phyloP scores from a whole-genome alignment of 1,140 invertebrate genomes.

The Zaprionus gabonicus region DNA sequence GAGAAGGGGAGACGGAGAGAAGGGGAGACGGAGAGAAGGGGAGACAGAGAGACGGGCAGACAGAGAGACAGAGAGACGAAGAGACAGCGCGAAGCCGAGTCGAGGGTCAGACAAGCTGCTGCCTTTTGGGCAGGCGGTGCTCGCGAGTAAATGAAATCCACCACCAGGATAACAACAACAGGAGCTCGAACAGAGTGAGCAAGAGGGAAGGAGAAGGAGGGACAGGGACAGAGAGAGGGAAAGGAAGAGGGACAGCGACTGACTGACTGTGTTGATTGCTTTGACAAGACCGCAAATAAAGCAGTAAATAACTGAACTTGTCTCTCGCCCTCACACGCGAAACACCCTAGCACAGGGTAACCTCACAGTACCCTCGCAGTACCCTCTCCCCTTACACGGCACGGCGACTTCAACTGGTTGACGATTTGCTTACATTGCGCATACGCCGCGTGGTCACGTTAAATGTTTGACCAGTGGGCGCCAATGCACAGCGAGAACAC shows the following conservation, averaged over 20 bases:
- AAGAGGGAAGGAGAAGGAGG: neutral
- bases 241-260: neutral
- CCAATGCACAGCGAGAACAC: conserved; percentile 21
- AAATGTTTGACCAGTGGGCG: conserved; percentile 1
- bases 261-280: conserved; percentile 72
- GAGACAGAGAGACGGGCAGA: neutral
- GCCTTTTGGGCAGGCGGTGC: neutral
- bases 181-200: conserved; percentile 12
- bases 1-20: neutral
- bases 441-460: conserved; percentile 52
- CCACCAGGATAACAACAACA: conserved; percentile 48
- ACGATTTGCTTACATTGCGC: conserved; percentile 58
- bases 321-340: neutral
- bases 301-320: conserved; percentile 70
- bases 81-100: neutral
- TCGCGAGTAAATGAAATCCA: conserved; percentile 71
- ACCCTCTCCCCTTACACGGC: neutral
- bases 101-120: conserved; percentile 10
- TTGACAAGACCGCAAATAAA: conserved; percentile 81
- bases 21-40: neutral
- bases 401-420: neutral
- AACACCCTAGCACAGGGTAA: neutral
- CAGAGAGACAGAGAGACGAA: neutral
- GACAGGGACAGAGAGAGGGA: neutral
- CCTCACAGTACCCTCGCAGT: no score